phyloP scores from a whole-genome alignment of 23 tunicate genomes.

The Pegea sp. region DNA sequence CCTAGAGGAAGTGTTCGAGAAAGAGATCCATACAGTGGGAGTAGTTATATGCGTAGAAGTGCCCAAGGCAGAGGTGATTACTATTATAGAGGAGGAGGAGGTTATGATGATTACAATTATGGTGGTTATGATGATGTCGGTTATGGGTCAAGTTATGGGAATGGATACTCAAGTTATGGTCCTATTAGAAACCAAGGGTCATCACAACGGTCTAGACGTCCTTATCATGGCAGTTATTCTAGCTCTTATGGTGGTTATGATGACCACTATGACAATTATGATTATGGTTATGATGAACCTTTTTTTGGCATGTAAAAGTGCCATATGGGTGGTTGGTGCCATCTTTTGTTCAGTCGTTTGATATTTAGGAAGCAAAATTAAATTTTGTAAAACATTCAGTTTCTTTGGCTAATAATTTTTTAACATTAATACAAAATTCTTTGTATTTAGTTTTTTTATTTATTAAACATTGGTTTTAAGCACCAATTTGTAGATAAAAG shows the following conservation, averaged over 20 bases:
- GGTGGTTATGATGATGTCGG: slow-evolving; percentile 1
- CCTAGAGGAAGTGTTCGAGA: slow-evolving; percentile 3
- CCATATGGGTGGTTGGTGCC: slow-evolving; percentile 8
- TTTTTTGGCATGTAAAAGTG: slow-evolving; percentile 2
- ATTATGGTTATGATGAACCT: slow-evolving; percentile 14
- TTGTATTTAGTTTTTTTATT: too few relatives aligned
- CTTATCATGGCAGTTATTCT: not conserved
- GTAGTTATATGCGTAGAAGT: slow-evolving; percentile 3
- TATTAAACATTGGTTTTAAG: too few relatives aligned
- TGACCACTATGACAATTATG: slow-evolving; percentile 13
- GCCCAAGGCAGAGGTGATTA: slow-evolving; percentile 10
- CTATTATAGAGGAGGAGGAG: slow-evolving; percentile 3
- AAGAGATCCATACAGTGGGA: slow-evolving; percentile 1
- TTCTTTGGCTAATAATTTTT: too few relatives aligned
- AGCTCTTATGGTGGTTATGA: slow-evolving; percentile 9
- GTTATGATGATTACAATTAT: slow-evolving; percentile 1
- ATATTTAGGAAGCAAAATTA: too few relatives aligned
- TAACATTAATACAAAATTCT: too few relatives aligned
- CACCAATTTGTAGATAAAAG: too few relatives aligned
- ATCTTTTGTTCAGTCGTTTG: slow-evolving; percentile 2
- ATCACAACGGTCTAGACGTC: not conserved
- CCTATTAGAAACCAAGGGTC: not conserved
- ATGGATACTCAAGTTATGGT: not conserved
- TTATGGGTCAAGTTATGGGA: slow-evolving; percentile 9
- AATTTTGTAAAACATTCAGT: too few relatives aligned